phyloP scores from a whole-genome alignment of 2,888 invertebrate species.

The Allygus modestus region DNA sequence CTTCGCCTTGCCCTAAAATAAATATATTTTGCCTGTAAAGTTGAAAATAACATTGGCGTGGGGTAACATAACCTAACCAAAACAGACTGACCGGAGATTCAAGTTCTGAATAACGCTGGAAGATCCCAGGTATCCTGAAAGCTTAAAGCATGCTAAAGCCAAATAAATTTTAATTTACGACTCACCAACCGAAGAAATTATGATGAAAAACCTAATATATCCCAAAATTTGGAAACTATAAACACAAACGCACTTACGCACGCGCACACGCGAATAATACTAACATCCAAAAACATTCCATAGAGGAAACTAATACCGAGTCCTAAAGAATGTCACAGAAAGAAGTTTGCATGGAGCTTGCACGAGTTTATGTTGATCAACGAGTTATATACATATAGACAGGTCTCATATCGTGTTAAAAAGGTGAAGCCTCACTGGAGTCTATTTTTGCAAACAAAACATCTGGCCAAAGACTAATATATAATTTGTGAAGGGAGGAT shows the following conservation, averaged over 20 bases:
- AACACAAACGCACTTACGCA: conserved; percentile 41
- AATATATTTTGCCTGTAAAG: not conserved
- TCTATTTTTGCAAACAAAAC: too few relatives aligned
- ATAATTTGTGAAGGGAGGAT: too few relatives aligned
- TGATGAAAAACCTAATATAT: not conserved
- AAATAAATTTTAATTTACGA: conserved; percentile 31
- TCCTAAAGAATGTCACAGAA: too few relatives aligned
- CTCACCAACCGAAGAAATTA: conserved; percentile 50
- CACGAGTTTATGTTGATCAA: too few relatives aligned
- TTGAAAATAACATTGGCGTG: conserved; percentile 48
- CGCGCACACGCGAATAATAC: conserved; percentile 45
- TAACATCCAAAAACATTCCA: not conserved
- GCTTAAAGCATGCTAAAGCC: conserved; percentile 16
- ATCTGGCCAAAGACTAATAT: too few relatives aligned
- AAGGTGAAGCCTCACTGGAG: too few relatives aligned
- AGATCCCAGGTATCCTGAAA: conserved; percentile 20
- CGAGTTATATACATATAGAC: too few relatives aligned
- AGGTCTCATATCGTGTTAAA: too few relatives aligned
- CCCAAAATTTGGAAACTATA: conserved; percentile 28
- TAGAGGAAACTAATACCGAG: not conserved
- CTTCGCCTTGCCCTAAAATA: not conserved
- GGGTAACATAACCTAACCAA: conserved; percentile 59
- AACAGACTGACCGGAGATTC: conserved; percentile 36
- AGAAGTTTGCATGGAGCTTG: too few relatives aligned
- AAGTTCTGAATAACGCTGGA: not conserved